phyloP scores from a whole-genome alignment of 2,797 vertebrate species.

The Pangasius macronema region DNA sequence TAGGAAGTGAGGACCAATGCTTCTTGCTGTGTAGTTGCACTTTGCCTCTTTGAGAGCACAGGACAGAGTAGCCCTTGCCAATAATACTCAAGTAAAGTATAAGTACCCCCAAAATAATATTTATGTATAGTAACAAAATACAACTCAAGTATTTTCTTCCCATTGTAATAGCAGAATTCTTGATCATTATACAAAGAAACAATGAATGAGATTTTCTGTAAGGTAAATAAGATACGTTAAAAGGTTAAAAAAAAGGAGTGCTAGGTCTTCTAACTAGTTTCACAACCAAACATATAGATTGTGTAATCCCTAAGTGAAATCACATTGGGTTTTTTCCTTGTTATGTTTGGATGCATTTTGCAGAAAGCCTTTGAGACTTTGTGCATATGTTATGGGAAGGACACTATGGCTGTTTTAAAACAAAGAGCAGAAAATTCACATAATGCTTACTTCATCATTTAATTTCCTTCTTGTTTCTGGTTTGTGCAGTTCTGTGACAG shows the following conservation, averaged over 20 bases:
- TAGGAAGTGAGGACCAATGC: too few species aligned
- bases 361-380: background rate
- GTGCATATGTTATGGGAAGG: background rate
- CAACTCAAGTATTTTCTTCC: background rate
- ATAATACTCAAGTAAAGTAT: background rate
- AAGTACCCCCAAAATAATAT: background rate
- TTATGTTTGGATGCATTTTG: background rate
- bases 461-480: constrained; percentile 48
- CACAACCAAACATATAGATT: background rate
- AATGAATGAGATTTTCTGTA: background rate
- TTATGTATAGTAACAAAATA: background rate
- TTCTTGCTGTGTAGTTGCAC: too few species aligned
- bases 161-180: background rate
- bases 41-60: too few species aligned
- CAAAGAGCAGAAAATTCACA: constrained; percentile 26
- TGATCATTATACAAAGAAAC: background rate
- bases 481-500: constrained; percentile 41
- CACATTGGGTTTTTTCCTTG: background rate
- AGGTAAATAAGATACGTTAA: background rate
- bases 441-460: constrained; percentile 27
- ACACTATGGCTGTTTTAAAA: constrained; percentile 7
- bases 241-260: too few species aligned
- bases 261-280: background rate
- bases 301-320: background rate
- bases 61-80: too few species aligned